Evolutionary conservation across 2,888 invertebrate genomes (phyloP).

Genomic region (Hirudinaria manillensis): DNA sequence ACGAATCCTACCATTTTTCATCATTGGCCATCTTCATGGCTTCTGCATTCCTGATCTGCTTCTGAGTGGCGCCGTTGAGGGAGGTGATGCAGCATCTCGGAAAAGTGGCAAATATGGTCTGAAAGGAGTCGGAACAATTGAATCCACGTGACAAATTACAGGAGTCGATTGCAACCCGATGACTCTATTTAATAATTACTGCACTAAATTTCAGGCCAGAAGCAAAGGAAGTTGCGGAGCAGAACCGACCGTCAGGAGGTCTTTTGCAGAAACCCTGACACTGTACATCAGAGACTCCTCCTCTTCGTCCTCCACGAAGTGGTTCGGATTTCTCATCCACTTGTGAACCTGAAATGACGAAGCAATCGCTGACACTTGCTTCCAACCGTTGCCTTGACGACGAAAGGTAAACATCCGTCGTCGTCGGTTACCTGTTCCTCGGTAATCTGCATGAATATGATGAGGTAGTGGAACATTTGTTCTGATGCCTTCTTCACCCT

Average conservation of each 20-base stretch:
- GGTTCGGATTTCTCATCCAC: conserved; percentile 64
- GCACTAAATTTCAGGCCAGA: too few species aligned
- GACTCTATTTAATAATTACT: too few species aligned
- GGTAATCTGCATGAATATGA: conserved; percentile 67
- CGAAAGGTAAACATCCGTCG: too few species aligned
- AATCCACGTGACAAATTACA: too few species aligned
- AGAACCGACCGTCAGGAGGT: neutral
- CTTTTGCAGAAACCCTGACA: conserved; percentile 54
- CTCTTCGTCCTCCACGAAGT: conserved; percentile 68
- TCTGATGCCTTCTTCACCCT: conserved; percentile 62
- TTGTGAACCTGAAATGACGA: conserved; percentile 56
- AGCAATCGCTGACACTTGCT: neutral
- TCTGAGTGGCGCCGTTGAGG: conserved; percentile 9
- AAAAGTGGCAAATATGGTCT: neutral
- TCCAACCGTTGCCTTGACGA: neutral
- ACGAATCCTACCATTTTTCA: conserved; percentile 7
- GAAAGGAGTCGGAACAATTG: neutral
- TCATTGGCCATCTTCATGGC: neutral
- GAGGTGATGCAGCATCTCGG: neutral
- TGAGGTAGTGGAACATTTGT: conserved; percentile 64
- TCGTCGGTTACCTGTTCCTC: conserved; percentile 60
- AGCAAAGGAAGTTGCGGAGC: neutral
- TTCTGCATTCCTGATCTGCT: conserved; percentile 11
- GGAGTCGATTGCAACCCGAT: too few species aligned
- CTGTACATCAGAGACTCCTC: conserved; percentile 63